These are phyloP conservation scores for Poeciliopsis turrubarensis DNA, from an alignment of 2,113 vertebrate species.

Conservation along the genomic window DNA sequence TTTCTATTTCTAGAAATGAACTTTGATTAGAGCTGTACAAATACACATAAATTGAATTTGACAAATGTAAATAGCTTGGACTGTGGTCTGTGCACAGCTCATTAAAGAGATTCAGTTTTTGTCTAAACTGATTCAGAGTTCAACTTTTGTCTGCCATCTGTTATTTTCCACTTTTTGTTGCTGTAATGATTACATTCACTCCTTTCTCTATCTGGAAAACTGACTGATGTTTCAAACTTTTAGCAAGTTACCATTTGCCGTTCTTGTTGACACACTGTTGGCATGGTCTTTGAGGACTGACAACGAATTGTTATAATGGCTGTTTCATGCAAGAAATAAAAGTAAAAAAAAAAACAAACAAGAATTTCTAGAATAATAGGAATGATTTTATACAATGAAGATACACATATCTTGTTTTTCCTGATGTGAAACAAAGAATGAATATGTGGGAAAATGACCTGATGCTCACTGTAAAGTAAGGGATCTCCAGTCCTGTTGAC, in stretches of 20 bases:
- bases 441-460: neutral
- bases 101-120: too few relatives aligned
- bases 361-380: too few relatives aligned
- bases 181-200: constrained; percentile 52
- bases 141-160: neutral
- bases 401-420: neutral
- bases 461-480: too few relatives aligned
- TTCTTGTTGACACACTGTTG: constrained; percentile 60
- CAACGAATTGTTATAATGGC: constrained; percentile 47
- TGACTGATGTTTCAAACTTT: constrained; percentile 71
- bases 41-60: too few relatives aligned
- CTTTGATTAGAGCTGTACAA: too few relatives aligned
- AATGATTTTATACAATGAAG: too few relatives aligned
- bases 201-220: constrained; percentile 55
- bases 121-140: neutral
- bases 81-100: too few relatives aligned
- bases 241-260: constrained; percentile 62
- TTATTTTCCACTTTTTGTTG: constrained; percentile 4
- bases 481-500: too few relatives aligned
- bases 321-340: constrained; percentile 17
- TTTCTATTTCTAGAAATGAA: too few relatives aligned
- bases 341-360: accelerated
- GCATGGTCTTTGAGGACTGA: constrained; percentile 53
- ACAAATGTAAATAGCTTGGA: too few relatives aligned
- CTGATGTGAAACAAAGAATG: neutral